These are phyloP conservation scores for Candoia aspera DNA, from an alignment of 2,113 vertebrate genomes.

Conservation along the genomic window DNA sequence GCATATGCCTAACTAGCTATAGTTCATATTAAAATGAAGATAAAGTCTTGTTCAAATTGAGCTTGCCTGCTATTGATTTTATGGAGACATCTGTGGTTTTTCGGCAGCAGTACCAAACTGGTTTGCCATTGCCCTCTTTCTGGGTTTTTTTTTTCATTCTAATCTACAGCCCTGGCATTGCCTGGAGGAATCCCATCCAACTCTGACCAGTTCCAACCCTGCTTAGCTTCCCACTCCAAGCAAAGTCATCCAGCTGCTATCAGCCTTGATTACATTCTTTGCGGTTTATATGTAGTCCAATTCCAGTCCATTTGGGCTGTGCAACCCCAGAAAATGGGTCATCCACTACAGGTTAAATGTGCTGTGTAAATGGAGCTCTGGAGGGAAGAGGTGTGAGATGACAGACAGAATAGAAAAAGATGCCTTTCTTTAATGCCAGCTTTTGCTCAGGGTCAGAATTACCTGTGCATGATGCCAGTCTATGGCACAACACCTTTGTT, in stretches of 20 bases:
- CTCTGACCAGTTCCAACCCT: background rate
- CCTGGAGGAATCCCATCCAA: background rate
- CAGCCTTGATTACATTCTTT: background rate
- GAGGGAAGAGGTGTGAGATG: background rate
- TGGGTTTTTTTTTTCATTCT: background rate
- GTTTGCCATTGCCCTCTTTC: background rate
- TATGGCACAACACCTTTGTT: too few species aligned
- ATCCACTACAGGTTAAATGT: background rate
- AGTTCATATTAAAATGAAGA: background rate
- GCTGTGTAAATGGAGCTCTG: background rate
- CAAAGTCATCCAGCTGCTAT: background rate
- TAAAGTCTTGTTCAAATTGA: background rate
- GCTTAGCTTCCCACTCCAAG: background rate
- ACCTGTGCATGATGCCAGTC: background rate
- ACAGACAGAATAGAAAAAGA: background rate
- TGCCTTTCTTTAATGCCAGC: background rate
- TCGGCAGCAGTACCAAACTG: background rate
- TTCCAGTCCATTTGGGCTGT: background rate
- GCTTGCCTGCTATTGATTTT: background rate
- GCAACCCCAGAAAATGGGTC: background rate
- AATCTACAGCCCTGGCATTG: background rate
- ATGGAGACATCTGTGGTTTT: background rate
- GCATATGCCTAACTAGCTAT: background rate
- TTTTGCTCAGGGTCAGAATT: background rate
- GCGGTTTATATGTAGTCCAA: background rate